Evolutionary conservation across 2,888 invertebrate species (phyloP).

Genomic region (Tridacna gigas): DNA sequence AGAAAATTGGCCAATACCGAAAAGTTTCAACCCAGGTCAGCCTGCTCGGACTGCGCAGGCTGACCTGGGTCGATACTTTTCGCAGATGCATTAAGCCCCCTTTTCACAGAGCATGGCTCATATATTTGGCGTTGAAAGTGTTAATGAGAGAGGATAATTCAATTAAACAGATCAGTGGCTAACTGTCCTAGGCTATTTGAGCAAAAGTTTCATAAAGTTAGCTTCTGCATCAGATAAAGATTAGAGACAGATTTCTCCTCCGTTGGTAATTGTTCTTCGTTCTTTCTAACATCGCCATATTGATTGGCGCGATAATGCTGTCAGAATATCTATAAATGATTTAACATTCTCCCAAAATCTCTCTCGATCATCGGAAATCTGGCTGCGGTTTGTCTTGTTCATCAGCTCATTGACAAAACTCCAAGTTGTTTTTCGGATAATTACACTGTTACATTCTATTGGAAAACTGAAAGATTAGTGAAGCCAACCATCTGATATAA

Average conservation of each 20-base stretch:
- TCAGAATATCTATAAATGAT: constrained; percentile 27
- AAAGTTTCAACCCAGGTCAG: too few species aligned
- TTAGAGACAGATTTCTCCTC: constrained; percentile 22
- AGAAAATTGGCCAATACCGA: too few species aligned
- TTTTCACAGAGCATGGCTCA: too few species aligned
- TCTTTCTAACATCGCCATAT: constrained; percentile 12
- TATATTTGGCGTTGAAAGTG: too few species aligned
- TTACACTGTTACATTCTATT: constrained; percentile 43
- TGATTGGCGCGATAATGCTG: constrained; percentile 17
- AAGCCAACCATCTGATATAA: constrained; percentile 57
- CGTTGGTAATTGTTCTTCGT: not conserved
- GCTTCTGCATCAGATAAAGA: constrained; percentile 13
- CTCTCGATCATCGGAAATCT: not conserved
- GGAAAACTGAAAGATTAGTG: constrained; percentile 60
- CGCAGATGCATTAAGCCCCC: too few species aligned
- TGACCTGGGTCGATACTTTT: too few species aligned
- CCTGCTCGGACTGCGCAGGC: too few species aligned
- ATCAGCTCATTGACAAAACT: constrained; percentile 25
- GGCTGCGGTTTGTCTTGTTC: constrained; percentile 20
- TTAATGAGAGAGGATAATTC: too few species aligned
- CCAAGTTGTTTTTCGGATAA: constrained; percentile 23
- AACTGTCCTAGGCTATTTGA: too few species aligned
- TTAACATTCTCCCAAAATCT: constrained; percentile 24
- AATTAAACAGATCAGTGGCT: too few species aligned
- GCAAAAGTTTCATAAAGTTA: too few species aligned